A percentile compares a stretch with the other conserved stretches of the same genome.
phyloP scores from a whole-genome alignment of 1,140 invertebrate species.

The Telenomus remus region DNA sequence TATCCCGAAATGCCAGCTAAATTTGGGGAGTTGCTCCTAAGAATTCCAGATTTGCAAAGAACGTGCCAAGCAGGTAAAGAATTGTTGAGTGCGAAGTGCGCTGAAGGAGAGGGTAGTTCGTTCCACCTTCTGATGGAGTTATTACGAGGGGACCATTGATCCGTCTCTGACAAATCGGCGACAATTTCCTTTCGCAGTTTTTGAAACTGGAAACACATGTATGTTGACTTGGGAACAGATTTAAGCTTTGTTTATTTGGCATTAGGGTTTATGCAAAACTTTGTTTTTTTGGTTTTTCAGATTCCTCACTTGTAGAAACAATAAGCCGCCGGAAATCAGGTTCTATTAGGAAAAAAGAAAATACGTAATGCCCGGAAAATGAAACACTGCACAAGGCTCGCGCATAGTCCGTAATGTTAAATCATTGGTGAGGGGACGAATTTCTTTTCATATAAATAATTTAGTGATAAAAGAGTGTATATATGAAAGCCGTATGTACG shows the following conservation, averaged over 20 bases:
- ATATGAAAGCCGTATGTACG: conserved; percentile 53
- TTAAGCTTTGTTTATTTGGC: neutral
- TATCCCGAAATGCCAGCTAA: conserved; percentile 95
- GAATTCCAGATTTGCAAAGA: conserved; percentile 94
- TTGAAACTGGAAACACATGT: conserved; percentile 47
- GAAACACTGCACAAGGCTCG: conserved; percentile 62
- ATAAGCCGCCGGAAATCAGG: conserved; percentile 70
- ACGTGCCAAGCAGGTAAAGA: conserved; percentile 97
- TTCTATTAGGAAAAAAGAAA: conserved; percentile 64
- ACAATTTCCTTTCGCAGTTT: conserved; percentile 13
- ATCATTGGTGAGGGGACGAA: conserved; percentile 72
- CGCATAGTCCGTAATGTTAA: conserved; percentile 66
- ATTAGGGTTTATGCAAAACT: no score
- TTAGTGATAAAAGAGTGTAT: conserved; percentile 59
- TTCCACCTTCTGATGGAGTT: conserved; percentile 97
- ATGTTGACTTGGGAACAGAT: neutral
- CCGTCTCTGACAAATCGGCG: conserved; percentile 18
- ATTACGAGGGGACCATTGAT: conserved; percentile 91
- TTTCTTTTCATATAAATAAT: conserved; percentile 64
- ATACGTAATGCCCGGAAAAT: conserved; percentile 50
- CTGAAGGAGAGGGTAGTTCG: conserved; percentile 89
- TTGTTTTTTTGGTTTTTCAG: no score
- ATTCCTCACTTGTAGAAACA: conserved; percentile 65
- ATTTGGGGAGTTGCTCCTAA: conserved; percentile 93
- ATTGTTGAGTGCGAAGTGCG: conserved; percentile 88